A percentile compares a stretch with the other conserved stretches of the same genome.
These are phyloP conservation scores for Delichon dasypus DNA, from an alignment of 2,797 vertebrate species.

Conservation along the genomic window DNA sequence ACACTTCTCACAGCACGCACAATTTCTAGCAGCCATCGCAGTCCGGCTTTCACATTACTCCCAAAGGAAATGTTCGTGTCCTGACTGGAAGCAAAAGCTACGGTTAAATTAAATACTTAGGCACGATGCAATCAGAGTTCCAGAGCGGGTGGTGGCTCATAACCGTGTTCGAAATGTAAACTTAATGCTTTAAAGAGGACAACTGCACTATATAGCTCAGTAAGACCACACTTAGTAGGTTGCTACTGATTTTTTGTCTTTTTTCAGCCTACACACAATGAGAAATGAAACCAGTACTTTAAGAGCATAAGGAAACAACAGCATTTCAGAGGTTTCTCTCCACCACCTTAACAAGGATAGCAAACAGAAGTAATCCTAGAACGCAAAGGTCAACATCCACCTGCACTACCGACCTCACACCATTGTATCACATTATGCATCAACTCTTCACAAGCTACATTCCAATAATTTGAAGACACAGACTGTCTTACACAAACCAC, in stretches of 20 bases:
- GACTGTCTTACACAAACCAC: not conserved
- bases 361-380: not conserved
- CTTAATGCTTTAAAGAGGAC: slow-evolving; percentile 9
- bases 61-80: slow-evolving; percentile 60
- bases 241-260: not conserved
- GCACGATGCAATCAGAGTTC: slow-evolving; percentile 65
- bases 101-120: slow-evolving; percentile 79
- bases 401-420: not conserved
- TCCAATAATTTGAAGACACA: not conserved
- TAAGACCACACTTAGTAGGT: not conserved
- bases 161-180: slow-evolving; percentile 42
- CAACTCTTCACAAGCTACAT: not conserved
- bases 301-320: not conserved
- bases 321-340: not conserved
- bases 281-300: slow-evolving; percentile 17
- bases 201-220: not conserved
- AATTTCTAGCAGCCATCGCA: slow-evolving; percentile 45
- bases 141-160: slow-evolving; percentile 59
- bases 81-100: slow-evolving; percentile 66
- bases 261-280: not conserved
- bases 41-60: slow-evolving; percentile 36
- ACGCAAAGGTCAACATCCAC: not conserved
- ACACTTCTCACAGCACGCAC: not conserved
- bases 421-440: not conserved
- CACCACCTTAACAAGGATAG: not conserved